Percentiles rank a stretch among this genome's conserved stretches.
Conservation (phyloP, 2,113 vertebrate species). For the Petromus typicus region DNA sequence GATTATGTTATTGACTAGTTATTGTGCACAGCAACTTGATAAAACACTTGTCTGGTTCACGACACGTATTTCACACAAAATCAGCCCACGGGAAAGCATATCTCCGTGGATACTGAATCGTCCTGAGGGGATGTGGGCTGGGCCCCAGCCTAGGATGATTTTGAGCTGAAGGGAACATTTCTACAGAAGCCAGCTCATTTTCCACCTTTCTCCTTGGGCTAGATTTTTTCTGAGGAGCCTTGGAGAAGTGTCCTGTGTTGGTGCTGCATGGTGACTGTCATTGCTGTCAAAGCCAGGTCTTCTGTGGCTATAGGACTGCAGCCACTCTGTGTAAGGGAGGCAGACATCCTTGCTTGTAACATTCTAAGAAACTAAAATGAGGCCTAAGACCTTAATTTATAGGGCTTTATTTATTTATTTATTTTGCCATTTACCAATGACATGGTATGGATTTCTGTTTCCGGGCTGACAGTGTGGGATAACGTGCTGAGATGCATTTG, state of each 20-base stretch:
- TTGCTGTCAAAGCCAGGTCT: background rate
- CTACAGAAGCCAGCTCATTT: background rate
- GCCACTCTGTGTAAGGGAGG: background rate
- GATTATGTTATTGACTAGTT: background rate
- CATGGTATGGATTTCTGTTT: background rate
- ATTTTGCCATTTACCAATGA: background rate
- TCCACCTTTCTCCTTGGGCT: background rate
- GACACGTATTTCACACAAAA: background rate
- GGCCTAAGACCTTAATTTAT: background rate
- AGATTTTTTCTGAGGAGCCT: background rate
- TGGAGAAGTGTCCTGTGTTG: rapidly evolving
- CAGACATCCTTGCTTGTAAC: background rate
- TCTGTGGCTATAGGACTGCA: background rate
- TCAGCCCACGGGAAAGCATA: background rate
- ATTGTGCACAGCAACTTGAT: background rate
- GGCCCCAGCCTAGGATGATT: rapidly evolving
- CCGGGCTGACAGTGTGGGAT: background rate
- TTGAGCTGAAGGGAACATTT: background rate
- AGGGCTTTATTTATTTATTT: background rate
- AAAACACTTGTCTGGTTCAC: background rate
- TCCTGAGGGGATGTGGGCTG: background rate
- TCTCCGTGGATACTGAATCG: background rate
- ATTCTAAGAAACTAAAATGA: background rate
- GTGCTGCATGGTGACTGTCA: background rate
- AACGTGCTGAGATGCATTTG: background rate